These are phyloP conservation scores for Heliothis virescens DNA, from an alignment of 1,140 invertebrate species.

Conservation along the genomic window DNA sequence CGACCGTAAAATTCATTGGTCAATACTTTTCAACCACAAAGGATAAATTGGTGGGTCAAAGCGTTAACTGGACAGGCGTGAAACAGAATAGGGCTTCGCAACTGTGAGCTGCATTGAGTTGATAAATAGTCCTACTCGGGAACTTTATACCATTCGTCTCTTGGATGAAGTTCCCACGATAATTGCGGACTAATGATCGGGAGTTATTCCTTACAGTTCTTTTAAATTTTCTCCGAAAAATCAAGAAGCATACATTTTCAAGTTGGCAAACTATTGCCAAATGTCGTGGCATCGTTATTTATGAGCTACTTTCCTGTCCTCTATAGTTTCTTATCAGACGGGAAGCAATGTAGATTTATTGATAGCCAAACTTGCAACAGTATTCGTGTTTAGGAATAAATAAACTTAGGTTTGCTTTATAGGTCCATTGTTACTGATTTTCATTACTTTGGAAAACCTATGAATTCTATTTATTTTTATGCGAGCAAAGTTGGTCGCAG, in stretches of 20 bases:
- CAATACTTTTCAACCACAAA: slow-evolving; percentile 41
- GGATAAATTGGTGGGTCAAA: slow-evolving; percentile 36
- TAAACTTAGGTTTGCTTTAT: slow-evolving; percentile 16
- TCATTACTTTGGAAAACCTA: neutral
- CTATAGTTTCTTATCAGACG: slow-evolving; percentile 37
- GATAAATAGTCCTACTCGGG: slow-evolving; percentile 24
- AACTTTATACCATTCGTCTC: slow-evolving; percentile 54
- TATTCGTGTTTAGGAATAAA: slow-evolving; percentile 32
- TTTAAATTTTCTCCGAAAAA: slow-evolving; percentile 6
- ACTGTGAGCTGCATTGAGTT: slow-evolving; percentile 20
- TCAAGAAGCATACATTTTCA: neutral
- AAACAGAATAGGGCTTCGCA: slow-evolving; percentile 20
- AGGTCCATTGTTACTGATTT: neutral
- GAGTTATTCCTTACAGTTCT: neutral
- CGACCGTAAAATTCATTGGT: slow-evolving; percentile 37
- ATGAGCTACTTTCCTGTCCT: slow-evolving; percentile 25
- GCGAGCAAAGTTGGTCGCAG: neutral
- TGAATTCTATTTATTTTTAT: neutral
- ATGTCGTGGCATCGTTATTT: neutral
- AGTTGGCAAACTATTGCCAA: slow-evolving; percentile 2
- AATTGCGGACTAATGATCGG: slow-evolving; percentile 54
- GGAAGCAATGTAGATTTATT: slow-evolving; percentile 45
- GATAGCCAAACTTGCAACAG: slow-evolving; percentile 36
- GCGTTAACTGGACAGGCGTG: slow-evolving; percentile 36
- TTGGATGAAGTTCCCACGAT: slow-evolving; percentile 39